Conservation (phyloP, 2,113 vertebrate genomes). For the Hemiprocne comata region DNA sequence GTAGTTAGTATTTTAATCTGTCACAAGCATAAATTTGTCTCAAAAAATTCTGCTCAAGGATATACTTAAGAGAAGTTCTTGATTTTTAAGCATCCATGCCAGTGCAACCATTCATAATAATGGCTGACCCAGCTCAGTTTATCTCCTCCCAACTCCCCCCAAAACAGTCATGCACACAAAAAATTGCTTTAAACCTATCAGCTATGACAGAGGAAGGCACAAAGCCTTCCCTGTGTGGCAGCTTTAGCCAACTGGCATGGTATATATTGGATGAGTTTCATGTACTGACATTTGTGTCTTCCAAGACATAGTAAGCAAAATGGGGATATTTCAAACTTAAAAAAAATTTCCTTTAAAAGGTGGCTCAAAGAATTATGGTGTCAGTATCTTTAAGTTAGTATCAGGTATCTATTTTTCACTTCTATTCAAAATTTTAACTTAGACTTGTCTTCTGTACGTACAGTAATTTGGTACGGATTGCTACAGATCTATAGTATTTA, state of each 20-base stretch:
- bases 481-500: background rate
- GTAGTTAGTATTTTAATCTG: conserved; percentile 73
- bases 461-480: background rate
- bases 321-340: conserved; percentile 63
- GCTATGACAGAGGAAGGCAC: conserved; percentile 61
- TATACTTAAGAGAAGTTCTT: conserved; percentile 54
- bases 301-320: conserved; percentile 77
- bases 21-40: conserved; percentile 71
- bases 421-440: background rate
- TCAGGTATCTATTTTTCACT: background rate
- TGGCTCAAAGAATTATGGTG: conserved; percentile 51
- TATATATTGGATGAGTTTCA: conserved; percentile 69
- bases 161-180: conserved; percentile 66
- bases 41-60: conserved; percentile 62
- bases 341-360: conserved; percentile 58
- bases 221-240: conserved; percentile 59
- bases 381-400: conserved; percentile 11
- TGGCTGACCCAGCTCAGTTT: conserved; percentile 38
- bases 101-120: background rate
- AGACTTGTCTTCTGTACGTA: background rate
- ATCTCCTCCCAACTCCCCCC: conserved; percentile 22
- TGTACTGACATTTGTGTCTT: conserved; percentile 81
- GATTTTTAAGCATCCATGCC: conserved; percentile 53
- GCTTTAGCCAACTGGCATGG: conserved; percentile 67
- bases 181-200: conserved; percentile 61